These are phyloP conservation scores for Amblyjoppa fuscipennis DNA, from an alignment of 2,888 invertebrate species.

Conservation along the genomic window DNA sequence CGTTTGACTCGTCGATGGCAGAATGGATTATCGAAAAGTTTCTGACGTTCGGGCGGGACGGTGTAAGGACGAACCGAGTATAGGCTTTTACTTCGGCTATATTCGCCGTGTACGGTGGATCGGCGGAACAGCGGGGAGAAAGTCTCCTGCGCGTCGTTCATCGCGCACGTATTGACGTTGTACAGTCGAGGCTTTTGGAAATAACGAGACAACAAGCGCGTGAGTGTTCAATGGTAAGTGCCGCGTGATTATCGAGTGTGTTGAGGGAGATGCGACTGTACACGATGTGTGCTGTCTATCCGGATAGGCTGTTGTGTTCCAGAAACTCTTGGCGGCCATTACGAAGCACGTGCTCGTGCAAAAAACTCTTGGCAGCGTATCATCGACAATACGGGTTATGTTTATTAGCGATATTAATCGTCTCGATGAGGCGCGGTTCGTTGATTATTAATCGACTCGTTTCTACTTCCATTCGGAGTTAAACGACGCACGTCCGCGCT, in stretches of 20 bases:
- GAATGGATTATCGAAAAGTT: neutral
- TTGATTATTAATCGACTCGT: neutral
- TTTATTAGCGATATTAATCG: neutral
- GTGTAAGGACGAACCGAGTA: constrained; percentile 60
- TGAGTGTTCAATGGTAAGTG: neutral
- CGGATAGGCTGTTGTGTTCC: neutral
- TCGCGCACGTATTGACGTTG: constrained; percentile 75
- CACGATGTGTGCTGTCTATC: neutral
- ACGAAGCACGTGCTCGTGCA: neutral
- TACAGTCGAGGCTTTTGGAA: constrained; percentile 27
- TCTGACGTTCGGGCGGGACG: neutral
- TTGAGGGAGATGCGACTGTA: constrained; percentile 25
- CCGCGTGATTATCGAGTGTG: neutral
- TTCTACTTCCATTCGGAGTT: neutral
- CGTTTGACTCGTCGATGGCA: neutral
- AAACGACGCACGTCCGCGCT: neutral
- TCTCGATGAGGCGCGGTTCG: neutral
- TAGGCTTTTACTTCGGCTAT: constrained; percentile 39
- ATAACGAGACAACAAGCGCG: constrained; percentile 12
- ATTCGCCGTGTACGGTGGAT: constrained; percentile 5
- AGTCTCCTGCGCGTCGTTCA: constrained; percentile 71
- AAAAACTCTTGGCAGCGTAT: neutral
- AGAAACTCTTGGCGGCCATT: constrained; percentile 27
- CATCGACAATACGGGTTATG: neutral
- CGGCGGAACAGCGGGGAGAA: constrained; percentile 59